Conservation (phyloP, 2,888 invertebrate genomes). For the Rhyacophila evoluta region DNA sequence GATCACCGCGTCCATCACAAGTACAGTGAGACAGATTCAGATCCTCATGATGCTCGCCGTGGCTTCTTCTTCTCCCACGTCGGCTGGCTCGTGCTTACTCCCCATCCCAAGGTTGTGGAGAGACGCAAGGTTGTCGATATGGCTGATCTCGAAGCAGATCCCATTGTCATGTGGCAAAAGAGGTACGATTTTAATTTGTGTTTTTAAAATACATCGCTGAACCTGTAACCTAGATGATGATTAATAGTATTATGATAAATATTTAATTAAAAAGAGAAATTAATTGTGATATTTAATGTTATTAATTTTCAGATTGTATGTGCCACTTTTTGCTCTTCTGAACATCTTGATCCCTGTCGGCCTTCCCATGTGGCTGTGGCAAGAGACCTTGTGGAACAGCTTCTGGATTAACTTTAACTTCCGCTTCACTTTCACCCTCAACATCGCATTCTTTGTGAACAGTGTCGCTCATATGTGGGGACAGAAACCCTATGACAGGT, state of each 20-base stretch:
- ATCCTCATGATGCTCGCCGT: conserved; percentile 85
- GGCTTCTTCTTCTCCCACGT: conserved; percentile 94
- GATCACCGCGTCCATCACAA: conserved; percentile 93
- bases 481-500: conserved; percentile 91
- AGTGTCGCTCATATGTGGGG: conserved; percentile 95
- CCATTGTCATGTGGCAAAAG: conserved; percentile 82
- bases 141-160: conserved; percentile 79
- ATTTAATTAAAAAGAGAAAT: no score
- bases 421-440: conserved; percentile 86
- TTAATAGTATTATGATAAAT: no score
- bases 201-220: no score
- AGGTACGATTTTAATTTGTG: no score
- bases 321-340: conserved; percentile 78
- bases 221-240: no score
- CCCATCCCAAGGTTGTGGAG: conserved; percentile 82
- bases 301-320: conserved; percentile 71
- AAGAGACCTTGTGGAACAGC: conserved; percentile 80
- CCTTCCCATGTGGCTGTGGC: conserved; percentile 87
- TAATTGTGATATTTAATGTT: no score
- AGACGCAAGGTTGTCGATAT: conserved; percentile 77
- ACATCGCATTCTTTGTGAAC: conserved; percentile 95
- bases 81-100: conserved; percentile 89
- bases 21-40: conserved; percentile 87
- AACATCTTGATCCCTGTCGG: conserved; percentile 77
- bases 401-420: conserved; percentile 88